phyloP scores from a whole-genome alignment of 2,797 vertebrate genomes.

The Platyrinchus mystaceus region DNA sequence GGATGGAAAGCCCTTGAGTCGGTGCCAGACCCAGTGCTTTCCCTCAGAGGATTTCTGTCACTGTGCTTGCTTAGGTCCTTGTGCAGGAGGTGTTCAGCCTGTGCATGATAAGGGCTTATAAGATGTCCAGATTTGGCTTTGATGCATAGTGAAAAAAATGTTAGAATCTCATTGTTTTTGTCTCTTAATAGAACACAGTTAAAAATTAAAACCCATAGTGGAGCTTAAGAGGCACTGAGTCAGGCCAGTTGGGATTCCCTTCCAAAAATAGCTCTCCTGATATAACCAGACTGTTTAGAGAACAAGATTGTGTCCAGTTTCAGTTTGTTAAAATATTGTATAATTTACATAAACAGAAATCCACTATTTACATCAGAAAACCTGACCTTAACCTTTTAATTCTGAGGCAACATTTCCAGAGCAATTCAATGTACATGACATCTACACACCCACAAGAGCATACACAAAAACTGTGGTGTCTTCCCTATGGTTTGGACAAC shows the following conservation, averaged over 20 bases:
- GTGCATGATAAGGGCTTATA: background rate
- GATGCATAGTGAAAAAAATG: background rate
- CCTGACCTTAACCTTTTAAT: background rate
- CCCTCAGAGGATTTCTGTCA: background rate
- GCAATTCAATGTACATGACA: background rate
- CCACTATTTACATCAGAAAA: background rate
- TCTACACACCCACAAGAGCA: background rate
- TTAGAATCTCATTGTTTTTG: background rate
- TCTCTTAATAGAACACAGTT: background rate
- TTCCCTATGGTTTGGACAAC: background rate
- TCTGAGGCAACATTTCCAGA: background rate
- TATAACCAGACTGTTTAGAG: background rate
- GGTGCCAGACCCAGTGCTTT: background rate
- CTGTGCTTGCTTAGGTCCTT: background rate
- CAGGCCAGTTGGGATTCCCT: background rate
- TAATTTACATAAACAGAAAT: background rate
- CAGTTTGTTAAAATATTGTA: background rate
- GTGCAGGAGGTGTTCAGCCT: background rate
- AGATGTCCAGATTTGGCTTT: background rate
- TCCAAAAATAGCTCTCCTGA: background rate
- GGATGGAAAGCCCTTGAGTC: background rate
- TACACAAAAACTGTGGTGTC: background rate
- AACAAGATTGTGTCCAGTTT: background rate
- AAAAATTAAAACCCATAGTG: background rate
- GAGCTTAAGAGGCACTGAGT: background rate